Base-by-base conservation (phyloP, 2,797 vertebrate genomes). In the Macrochelys suwanniensis region DNA sequence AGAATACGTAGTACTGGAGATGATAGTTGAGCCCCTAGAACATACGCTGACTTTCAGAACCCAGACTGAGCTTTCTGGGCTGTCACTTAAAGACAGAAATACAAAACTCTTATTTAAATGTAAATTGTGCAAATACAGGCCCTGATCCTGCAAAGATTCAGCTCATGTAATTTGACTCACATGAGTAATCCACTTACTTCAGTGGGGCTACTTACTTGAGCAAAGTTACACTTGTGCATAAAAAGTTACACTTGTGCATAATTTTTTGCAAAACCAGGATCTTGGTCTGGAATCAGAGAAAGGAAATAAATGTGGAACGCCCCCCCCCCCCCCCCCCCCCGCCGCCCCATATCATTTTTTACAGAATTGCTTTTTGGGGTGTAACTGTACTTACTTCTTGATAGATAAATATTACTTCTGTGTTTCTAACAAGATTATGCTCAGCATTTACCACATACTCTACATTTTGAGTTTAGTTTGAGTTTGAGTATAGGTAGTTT, bases 381-480 rank as follows among this genome's bases (percentile, higher is more conserved):
- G 11, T 49, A 82, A 31, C 3, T 85, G 21, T 33, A 50, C 2
- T 49, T 6, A 51, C 57, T 28, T 33, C 4, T 86, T 19, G 33
- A 31, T 95, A 86, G 19, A 88, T 84, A 68, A 76, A 50, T 28
- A 1, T 74, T 65, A 13, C 5, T 93, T 89, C 65, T 77, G 11
- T 45, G 42, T 80, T 94, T 87, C 26, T 21, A 53, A 23, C 2
- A 76, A 78, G 45, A 89, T 1, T 76, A 2, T 9, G 16, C 31
- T 91, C 80, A 94, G 47, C 31, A 4, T 88, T 91, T n/a, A 3
- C n/a, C 47, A 1, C 76, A n/a, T 74, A 93, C 42, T 9, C 54
- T n/a, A 2, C n/a, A 31, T 42, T 78, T 26, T 0, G 1, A 53
- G 37, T 82, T 84, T 6, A 13, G 0, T 13, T 17, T 47, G n/a